Evolutionary conservation across 2,797 vertebrate genomes (phyloP).

Genomic region (Valencia hispanica): DNA sequence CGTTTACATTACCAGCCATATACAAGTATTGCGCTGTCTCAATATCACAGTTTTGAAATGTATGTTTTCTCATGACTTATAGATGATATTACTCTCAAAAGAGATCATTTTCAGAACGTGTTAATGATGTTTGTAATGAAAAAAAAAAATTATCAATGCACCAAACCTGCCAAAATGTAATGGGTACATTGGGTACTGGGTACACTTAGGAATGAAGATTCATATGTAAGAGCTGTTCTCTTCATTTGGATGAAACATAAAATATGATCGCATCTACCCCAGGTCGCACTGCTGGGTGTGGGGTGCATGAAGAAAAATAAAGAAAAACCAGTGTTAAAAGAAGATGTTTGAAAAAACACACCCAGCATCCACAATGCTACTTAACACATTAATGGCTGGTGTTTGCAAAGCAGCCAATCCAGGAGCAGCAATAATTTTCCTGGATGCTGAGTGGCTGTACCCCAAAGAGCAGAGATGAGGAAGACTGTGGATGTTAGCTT

Average conservation of each 20-base stretch:
- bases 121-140: background rate
- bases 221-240: background rate
- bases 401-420: too few species aligned
- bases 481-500: too few species aligned
- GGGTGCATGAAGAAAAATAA: background rate
- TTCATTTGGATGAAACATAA: too few species aligned
- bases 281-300: background rate
- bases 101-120: background rate
- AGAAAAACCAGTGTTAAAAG: too few species aligned
- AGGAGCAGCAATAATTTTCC: too few species aligned
- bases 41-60: background rate
- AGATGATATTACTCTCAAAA: background rate
- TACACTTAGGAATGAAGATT: background rate
- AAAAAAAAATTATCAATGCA: background rate
- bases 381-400: too few species aligned
- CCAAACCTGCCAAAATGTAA: background rate
- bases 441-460: too few species aligned
- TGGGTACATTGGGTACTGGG: too few species aligned
- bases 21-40: background rate
- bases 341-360: too few species aligned
- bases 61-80: background rate
- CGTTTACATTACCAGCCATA: too few species aligned
- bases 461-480: too few species aligned
- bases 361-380: too few species aligned
- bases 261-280: background rate